Percentiles rank a stretch among this genome's conserved stretches.
These are phyloP conservation scores for Spatula versicolor DNA, from an alignment of 2,797 vertebrate genomes.

Conservation along the genomic window DNA sequence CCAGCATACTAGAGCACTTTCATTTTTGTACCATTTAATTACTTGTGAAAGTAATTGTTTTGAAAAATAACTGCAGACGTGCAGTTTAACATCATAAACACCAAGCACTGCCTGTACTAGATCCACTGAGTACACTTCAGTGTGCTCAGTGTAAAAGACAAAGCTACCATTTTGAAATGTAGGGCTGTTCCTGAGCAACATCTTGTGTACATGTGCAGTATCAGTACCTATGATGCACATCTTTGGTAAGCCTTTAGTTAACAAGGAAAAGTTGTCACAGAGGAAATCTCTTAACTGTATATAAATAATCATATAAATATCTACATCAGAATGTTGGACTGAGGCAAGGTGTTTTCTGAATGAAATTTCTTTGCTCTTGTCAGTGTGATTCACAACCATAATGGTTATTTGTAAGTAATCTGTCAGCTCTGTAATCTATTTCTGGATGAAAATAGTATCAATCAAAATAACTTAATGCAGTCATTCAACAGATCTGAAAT, in stretches of 20 bases:
- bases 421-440: constrained; percentile 22
- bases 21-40: not conserved
- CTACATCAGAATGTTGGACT: not conserved
- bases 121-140: not conserved
- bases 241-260: not conserved
- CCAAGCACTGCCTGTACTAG: not conserved
- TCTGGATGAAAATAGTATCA: constrained; percentile 14
- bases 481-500: not conserved
- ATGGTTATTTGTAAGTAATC: constrained; percentile 29
- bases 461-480: not conserved
- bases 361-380: constrained; percentile 19
- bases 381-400: constrained; percentile 13
- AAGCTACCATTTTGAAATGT: not conserved
- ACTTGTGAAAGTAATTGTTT: not conserved
- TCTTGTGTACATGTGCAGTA: not conserved
- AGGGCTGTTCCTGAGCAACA: not conserved
- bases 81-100: not conserved
- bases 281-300: not conserved
- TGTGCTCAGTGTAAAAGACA: not conserved
- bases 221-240: not conserved
- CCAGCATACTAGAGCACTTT: not conserved
- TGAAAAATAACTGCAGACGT: not conserved
- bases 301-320: not conserved
- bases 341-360: not conserved
- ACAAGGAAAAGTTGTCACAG: not conserved